Evolutionary conservation across 1,140 invertebrate species (phyloP).

Genomic region (Penaeus japonicus): DNA sequence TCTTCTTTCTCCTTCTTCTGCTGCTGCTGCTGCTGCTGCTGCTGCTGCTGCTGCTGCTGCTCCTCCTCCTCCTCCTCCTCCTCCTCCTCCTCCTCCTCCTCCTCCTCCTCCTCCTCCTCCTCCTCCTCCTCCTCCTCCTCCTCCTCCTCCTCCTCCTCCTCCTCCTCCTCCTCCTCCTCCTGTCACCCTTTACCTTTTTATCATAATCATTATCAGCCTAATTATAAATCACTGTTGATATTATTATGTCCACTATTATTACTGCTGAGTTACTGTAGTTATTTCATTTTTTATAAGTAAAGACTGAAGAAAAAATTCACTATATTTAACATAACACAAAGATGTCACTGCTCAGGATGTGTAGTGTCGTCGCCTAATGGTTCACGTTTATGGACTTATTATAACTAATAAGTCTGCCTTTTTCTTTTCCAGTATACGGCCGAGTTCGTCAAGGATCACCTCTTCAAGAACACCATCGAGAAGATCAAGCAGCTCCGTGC

Average conservation of each 20-base stretch:
- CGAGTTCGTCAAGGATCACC: constrained; percentile 45
- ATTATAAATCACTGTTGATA: no score
- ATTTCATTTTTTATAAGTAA: neutral
- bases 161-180: no score
- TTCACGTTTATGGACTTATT: no score
- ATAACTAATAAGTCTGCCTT: neutral
- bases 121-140: neutral
- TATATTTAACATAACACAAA: no score
- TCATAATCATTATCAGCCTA: no score
- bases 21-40: neutral
- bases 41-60: neutral
- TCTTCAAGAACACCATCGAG: constrained; percentile 35
- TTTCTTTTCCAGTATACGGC: constrained; percentile 27
- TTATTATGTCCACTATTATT: no score
- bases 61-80: neutral
- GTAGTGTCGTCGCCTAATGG: neutral
- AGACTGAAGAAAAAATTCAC: no score
- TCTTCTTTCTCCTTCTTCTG: neutral
- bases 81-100: neutral
- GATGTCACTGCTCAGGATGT: neutral
- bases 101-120: neutral
- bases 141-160: no score
- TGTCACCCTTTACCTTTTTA: no score
- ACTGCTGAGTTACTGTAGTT: neutral
- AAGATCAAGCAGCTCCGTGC: constrained; percentile 36